Evolutionary conservation across 2,797 vertebrate species (phyloP).

Genomic region (Gephyroberyx darwinii): DNA sequence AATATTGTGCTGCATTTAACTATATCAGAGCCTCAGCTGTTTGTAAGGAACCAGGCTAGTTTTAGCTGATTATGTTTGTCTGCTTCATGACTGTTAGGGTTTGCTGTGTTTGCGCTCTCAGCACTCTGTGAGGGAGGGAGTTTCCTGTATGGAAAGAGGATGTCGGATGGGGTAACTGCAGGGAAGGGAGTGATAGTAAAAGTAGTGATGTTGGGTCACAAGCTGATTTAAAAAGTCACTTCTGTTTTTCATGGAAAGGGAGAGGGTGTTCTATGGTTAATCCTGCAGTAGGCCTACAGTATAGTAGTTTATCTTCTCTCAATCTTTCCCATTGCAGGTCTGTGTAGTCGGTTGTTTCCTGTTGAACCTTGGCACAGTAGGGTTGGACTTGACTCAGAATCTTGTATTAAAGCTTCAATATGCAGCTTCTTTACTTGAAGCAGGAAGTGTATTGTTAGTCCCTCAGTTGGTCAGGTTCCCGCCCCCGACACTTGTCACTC

Average conservation of each 20-base stretch:
- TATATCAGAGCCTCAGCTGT: not conserved
- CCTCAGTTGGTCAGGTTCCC: too few relatives aligned
- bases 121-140: constrained; percentile 8
- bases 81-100: not conserved
- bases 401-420: not conserved
- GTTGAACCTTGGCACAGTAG: not conserved
- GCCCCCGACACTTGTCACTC: too few relatives aligned
- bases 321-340: not conserved
- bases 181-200: not conserved
- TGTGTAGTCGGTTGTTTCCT: constrained; percentile 5
- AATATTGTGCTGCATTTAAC: too few relatives aligned
- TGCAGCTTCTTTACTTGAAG: too few relatives aligned
- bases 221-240: not conserved
- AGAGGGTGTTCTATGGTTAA: too few relatives aligned
- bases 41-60: not conserved
- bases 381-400: not conserved
- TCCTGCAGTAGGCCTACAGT: too few relatives aligned
- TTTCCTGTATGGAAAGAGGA: constrained; percentile 55
- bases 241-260: not conserved
- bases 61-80: constrained; percentile 1
- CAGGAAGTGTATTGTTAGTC: too few relatives aligned
- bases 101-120: constrained; percentile 17
- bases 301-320: not conserved
- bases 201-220: not conserved
- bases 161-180: constrained; percentile 10